These are phyloP conservation scores for Drosophila navojoa DNA, from an alignment of 1,140 invertebrate genomes.

Conservation along the genomic window DNA sequence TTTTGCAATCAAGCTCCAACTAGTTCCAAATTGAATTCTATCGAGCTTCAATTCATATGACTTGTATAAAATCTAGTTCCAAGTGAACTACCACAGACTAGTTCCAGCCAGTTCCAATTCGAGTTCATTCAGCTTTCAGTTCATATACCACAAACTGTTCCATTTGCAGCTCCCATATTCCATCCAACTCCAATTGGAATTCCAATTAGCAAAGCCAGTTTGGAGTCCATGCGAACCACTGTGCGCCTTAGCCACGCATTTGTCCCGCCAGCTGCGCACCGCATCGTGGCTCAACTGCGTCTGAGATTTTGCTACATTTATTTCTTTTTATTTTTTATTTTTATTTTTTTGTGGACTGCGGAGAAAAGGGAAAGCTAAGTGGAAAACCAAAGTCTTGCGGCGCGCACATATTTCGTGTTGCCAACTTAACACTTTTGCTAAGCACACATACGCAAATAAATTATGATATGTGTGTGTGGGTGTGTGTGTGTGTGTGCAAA, in stretches of 20 bases:
- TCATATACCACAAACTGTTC: too few species aligned
- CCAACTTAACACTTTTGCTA: slow-evolving; percentile 79
- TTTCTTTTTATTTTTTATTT: slow-evolving; percentile 17
- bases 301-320: slow-evolving; percentile 29
- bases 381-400: slow-evolving; percentile 74
- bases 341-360: not conserved
- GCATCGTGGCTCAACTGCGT: not conserved
- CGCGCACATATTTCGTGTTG: slow-evolving; percentile 74
- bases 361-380: slow-evolving; percentile 7
- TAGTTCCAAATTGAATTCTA: too few species aligned
- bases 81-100: too few species aligned
- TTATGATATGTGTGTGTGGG: slow-evolving; percentile 38
- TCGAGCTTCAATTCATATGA: too few species aligned
- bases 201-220: not conserved
- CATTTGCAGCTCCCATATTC: too few species aligned
- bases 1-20: not conserved
- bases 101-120: too few species aligned
- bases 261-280: not conserved
- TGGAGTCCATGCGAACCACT: slow-evolving; percentile 6
- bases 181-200: too few species aligned
- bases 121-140: too few species aligned
- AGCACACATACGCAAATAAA: slow-evolving; percentile 52
- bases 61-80: too few species aligned
- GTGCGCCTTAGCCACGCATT: slow-evolving; percentile 22
- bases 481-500: slow-evolving; percentile 39